Evolutionary conservation across 2,888 invertebrate genomes (phyloP).

Genomic region (Ferrisia virgata): DNA sequence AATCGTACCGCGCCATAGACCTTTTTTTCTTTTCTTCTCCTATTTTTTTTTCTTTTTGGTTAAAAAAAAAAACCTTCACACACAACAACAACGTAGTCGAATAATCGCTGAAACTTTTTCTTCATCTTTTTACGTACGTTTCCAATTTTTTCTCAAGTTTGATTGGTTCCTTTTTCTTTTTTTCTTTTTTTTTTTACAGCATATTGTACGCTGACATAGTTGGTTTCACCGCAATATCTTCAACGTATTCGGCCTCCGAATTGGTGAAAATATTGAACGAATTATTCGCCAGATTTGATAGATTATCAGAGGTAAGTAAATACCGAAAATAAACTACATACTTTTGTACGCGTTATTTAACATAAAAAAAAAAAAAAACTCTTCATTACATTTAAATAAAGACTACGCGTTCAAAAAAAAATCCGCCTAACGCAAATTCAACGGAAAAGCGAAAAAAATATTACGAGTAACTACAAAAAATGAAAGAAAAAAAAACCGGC

Average conservation of each 20-base stretch:
- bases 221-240: slow-evolving; percentile 94
- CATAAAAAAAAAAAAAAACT: background rate
- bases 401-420: no score
- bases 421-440: background rate
- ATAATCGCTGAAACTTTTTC: background rate
- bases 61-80: background rate
- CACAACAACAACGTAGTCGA: background rate
- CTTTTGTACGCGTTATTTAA: no score
- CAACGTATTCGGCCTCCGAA: slow-evolving; percentile 92
- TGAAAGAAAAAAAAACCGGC: background rate
- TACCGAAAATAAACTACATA: background rate
- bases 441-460: background rate
- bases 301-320: slow-evolving; percentile 62
- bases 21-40: background rate
- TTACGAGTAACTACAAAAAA: background rate
- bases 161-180: slow-evolving; percentile 41
- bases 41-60: background rate
- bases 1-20: background rate
- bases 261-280: slow-evolving; percentile 93
- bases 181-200: slow-evolving; percentile 57
- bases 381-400: no score
- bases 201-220: slow-evolving; percentile 97
- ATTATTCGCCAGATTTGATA: slow-evolving; percentile 91
- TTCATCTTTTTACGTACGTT: background rate
- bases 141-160: background rate